phyloP scores from a whole-genome alignment of 2,113 vertebrate species.

The Zosterops pallidus region DNA sequence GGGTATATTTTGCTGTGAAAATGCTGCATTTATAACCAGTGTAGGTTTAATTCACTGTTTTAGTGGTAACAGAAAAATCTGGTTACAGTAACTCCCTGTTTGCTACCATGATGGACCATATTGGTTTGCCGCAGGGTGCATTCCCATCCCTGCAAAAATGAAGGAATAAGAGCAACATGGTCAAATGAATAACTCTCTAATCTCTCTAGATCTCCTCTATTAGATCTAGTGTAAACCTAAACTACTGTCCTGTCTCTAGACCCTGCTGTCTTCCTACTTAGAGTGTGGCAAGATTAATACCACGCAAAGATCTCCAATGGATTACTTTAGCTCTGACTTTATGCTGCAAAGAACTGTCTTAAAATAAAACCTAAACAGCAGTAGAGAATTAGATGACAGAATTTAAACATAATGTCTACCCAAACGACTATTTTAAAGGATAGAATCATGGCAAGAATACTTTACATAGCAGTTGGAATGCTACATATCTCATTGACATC shows the following conservation, averaged over 20 bases:
- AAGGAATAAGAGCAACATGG: not conserved
- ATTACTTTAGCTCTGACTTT: not conserved
- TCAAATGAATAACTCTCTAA: not conserved
- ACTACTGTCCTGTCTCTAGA: not conserved
- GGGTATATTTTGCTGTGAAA: not conserved
- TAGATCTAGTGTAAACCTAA: not conserved
- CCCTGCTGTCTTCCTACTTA: not conserved
- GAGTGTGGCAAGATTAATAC: not conserved
- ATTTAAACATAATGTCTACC: not conserved
- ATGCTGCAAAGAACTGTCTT: not conserved
- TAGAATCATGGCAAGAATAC: not conserved
- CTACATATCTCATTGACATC: not conserved
- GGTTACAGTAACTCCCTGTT: not conserved
- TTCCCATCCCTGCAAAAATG: not conserved
- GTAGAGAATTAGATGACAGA: not conserved
- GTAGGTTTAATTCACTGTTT: not conserved
- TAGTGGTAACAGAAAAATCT: not conserved
- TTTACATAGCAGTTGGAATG: not conserved
- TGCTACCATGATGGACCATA: not conserved
- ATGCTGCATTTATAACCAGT: not conserved
- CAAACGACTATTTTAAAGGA: not conserved
- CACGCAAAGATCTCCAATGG: not conserved
- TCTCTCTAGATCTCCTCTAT: not conserved
- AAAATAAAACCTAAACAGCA: not conserved
- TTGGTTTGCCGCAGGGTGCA: not conserved